phyloP scores from a whole-genome alignment of 2,888 invertebrate species.

The Amblyteles armatorius region DNA sequence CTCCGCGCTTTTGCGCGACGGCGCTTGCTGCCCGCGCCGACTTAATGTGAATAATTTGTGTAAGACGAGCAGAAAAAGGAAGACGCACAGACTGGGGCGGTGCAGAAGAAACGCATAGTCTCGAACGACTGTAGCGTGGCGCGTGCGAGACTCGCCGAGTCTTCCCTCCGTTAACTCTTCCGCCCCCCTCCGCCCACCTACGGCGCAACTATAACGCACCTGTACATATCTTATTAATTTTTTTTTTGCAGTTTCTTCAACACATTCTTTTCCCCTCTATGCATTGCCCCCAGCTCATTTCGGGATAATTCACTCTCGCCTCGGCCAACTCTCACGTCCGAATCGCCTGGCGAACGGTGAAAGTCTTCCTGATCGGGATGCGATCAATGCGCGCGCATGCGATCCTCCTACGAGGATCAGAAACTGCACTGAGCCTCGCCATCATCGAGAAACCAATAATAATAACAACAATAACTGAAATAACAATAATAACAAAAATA shows the following conservation, averaged over 20 bases:
- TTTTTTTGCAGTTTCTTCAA: neutral
- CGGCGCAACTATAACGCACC: constrained; percentile 25
- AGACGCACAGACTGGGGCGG: constrained; percentile 63
- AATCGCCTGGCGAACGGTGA: constrained; percentile 43
- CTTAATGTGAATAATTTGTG: constrained; percentile 80
- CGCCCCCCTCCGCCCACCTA: neutral
- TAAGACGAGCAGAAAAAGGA: constrained; percentile 55
- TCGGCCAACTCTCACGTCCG: constrained; percentile 25
- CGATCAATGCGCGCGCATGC: constrained; percentile 46
- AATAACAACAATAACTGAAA: constrained; percentile 46
- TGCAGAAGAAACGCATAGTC: constrained; percentile 74
- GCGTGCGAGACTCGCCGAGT: constrained; percentile 63
- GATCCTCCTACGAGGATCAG: constrained; percentile 55
- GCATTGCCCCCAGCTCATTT: constrained; percentile 16
- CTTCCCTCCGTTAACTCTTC: constrained; percentile 28
- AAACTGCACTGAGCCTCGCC: constrained; percentile 44
- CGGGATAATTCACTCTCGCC: constrained; percentile 3
- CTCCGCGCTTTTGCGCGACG: constrained; percentile 27
- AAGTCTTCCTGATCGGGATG: constrained; percentile 64
- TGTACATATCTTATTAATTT: neutral
- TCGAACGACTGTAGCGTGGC: constrained; percentile 77
- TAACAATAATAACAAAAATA: constrained; percentile 16
- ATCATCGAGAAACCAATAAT: constrained; percentile 42
- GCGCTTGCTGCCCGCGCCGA: constrained; percentile 62
- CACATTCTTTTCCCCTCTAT: neutral